These are phyloP conservation scores for Lanius ludovicianus DNA, from an alignment of 2,113 vertebrate genomes.

Conservation along the genomic window DNA sequence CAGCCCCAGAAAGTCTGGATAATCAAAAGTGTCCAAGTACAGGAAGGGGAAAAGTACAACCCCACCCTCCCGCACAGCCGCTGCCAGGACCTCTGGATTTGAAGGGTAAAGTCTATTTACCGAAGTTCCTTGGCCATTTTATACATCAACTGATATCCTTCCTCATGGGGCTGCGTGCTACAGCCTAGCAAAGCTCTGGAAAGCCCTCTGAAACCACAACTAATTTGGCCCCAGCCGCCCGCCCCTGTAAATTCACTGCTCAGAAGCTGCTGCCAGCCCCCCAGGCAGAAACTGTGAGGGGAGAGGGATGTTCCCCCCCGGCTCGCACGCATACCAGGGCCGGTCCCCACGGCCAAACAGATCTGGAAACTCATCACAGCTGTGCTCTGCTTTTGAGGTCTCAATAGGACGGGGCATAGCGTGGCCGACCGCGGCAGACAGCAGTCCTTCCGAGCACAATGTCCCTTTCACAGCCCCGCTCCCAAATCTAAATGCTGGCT, in stretches of 20 bases:
- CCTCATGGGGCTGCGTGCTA: neutral
- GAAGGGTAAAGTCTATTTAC: slow-evolving; percentile 48
- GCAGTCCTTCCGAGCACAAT: neutral
- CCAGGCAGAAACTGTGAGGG: neutral
- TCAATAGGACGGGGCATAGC: neutral
- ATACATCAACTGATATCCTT: slow-evolving; percentile 34
- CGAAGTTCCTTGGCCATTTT: slow-evolving; percentile 36
- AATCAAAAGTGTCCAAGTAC: slow-evolving; percentile 62
- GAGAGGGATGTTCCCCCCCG: neutral
- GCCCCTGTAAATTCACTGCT: neutral
- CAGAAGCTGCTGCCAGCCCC: slow-evolving; percentile 14
- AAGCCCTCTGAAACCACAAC: slow-evolving; percentile 9
- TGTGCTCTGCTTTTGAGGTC: slow-evolving; percentile 11
- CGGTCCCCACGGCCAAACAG: neutral
- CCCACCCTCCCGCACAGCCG: slow-evolving; percentile 41
- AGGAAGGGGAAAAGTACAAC: slow-evolving; percentile 67
- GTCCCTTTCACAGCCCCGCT: slow-evolving; percentile 14
- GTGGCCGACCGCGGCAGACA: neutral
- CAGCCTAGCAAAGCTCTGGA: slow-evolving; percentile 5
- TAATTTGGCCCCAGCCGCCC: neutral
- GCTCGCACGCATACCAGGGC: slow-evolving; percentile 1
- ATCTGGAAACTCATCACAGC: slow-evolving; percentile 37
- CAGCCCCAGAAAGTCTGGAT: slow-evolving; percentile 58
- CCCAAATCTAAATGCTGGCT: neutral
- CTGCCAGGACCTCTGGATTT: slow-evolving; percentile 51